These are phyloP conservation scores for Troides helena DNA, from an alignment of 2,888 invertebrate species.

Conservation along the genomic window DNA sequence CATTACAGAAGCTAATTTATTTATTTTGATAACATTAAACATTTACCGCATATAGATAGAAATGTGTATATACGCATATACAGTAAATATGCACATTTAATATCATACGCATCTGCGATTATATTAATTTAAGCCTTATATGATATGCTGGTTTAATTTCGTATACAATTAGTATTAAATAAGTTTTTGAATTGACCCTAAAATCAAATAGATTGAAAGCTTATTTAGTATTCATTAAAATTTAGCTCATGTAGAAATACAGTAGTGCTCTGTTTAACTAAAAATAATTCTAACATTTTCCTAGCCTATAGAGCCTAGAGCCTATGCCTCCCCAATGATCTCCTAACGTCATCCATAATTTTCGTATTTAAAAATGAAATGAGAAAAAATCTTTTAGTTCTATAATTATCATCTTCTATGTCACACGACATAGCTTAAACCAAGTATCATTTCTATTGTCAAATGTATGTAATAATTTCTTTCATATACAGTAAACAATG, in stretches of 20 bases:
- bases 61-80: too few relatives aligned
- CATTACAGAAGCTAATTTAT: too few relatives aligned
- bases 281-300: too few relatives aligned
- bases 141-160: neutral
- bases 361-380: too few relatives aligned
- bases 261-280: neutral
- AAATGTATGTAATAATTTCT: conserved; percentile 13
- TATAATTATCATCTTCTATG: neutral
- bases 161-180: neutral
- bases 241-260: neutral
- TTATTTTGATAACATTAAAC: too few relatives aligned
- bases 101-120: neutral
- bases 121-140: neutral
- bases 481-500: conserved; percentile 8
- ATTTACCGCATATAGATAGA: too few relatives aligned
- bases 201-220: neutral
- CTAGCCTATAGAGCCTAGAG: too few relatives aligned
- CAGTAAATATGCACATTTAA: neutral
- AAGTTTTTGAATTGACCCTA: neutral
- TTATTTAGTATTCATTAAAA: neutral
- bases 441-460: neutral
- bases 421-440: neutral
- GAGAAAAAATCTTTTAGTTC: neutral
- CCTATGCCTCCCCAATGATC: too few relatives aligned
- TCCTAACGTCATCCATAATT: too few relatives aligned